These are phyloP conservation scores for Lepidocyrtoides sp. DNA, from an alignment of 2,888 invertebrate genomes.

Conservation along the genomic window DNA sequence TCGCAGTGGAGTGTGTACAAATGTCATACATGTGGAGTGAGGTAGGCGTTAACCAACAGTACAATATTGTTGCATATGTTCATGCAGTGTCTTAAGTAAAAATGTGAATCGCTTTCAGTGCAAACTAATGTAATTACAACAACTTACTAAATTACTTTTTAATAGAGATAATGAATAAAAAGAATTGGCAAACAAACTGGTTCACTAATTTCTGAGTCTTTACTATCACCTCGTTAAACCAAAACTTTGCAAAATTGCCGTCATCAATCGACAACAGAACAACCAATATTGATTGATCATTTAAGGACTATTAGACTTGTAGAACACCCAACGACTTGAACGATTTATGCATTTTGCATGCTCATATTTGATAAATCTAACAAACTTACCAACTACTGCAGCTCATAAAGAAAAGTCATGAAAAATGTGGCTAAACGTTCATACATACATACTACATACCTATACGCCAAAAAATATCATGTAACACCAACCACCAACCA, in stretches of 20 bases:
- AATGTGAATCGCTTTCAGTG: background rate
- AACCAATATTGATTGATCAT: slow-evolving; percentile 11
- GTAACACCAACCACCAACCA: background rate
- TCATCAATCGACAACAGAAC: too few species aligned
- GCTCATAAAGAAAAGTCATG: too few species aligned
- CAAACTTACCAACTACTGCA: too few species aligned
- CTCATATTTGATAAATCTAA: too few species aligned
- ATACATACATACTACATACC: too few species aligned
- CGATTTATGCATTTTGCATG: background rate
- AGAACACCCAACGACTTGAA: background rate
- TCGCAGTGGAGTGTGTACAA: background rate
- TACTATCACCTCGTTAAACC: background rate
- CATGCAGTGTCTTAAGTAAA: background rate
- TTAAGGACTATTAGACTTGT: background rate
- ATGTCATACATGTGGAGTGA: background rate
- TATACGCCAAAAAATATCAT: too few species aligned
- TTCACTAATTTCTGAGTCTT: background rate
- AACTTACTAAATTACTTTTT: slow-evolving; percentile 25
- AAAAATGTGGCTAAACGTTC: too few species aligned
- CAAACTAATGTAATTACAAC: background rate
- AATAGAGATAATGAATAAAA: background rate
- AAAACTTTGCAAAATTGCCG: background rate
- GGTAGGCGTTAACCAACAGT: too few species aligned
- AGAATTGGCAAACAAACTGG: background rate
- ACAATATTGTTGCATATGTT: too few species aligned